Conservation (phyloP, 2,797 vertebrate species). For the Sebastes kiyomatsui region DNA sequence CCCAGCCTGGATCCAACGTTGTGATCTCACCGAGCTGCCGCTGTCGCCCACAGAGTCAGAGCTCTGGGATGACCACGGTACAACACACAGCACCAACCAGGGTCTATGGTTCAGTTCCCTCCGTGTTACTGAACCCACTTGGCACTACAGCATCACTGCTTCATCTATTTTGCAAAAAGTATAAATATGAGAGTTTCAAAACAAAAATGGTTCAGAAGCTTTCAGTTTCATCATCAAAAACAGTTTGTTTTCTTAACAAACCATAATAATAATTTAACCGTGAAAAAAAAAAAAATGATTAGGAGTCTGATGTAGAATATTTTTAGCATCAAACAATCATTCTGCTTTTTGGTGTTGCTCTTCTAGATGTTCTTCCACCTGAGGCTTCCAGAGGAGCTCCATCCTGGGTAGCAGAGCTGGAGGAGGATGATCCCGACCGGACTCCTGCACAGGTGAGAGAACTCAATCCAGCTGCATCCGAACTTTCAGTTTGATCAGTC, state of each 20-base stretch:
- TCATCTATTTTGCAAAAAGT: not conserved
- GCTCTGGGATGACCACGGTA: slow-evolving; percentile 16
- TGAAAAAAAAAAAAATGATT: too few relatives aligned
- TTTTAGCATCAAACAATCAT: not conserved
- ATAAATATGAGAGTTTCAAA: not conserved
- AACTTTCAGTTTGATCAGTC: not conserved
- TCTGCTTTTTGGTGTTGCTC: not conserved
- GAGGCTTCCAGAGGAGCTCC: slow-evolving; percentile 28
- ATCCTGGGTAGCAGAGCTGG: slow-evolving; percentile 61
- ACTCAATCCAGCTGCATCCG: fast-evolving
- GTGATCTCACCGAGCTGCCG: not conserved
- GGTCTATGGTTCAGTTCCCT: not conserved
- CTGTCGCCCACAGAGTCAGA: not conserved
- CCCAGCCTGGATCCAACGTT: slow-evolving; percentile 54
- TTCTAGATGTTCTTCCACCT: slow-evolving; percentile 1
- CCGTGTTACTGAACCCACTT: not conserved
- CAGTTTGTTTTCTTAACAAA: too few relatives aligned
- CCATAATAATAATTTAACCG: too few relatives aligned
- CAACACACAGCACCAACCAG: not conserved
- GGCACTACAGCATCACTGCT: too few relatives aligned
- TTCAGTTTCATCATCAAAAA: not conserved
- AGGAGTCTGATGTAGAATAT: too few relatives aligned
- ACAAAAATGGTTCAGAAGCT: not conserved
- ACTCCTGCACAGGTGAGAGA: slow-evolving; percentile 31
- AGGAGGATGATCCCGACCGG: slow-evolving; percentile 1